phyloP scores from a whole-genome alignment of 2,797 vertebrate species.

The Rhinella marina region DNA sequence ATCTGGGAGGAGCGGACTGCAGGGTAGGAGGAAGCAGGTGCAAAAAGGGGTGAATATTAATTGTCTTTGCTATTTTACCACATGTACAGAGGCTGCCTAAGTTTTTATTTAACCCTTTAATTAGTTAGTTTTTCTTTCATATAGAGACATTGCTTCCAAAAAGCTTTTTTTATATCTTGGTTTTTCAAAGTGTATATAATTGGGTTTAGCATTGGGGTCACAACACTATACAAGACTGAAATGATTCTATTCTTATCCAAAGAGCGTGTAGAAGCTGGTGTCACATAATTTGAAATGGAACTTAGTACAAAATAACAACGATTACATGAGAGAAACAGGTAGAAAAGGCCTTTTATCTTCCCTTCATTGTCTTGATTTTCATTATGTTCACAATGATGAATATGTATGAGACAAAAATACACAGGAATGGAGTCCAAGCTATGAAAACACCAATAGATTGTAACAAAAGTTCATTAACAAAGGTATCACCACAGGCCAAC shows the following conservation, averaged over 20 bases:
- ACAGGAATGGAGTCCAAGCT: slow-evolving; percentile 66
- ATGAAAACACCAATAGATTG: slow-evolving; percentile 63
- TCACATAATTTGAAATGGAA: slow-evolving; percentile 64
- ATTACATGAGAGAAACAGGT: slow-evolving; percentile 61
- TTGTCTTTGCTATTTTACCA: too few species aligned
- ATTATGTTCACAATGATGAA: slow-evolving; percentile 64
- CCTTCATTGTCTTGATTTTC: slow-evolving; percentile 54
- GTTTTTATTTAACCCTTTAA: not conserved
- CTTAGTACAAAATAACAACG: slow-evolving; percentile 67
- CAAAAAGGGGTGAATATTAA: too few species aligned
- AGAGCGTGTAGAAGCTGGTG: slow-evolving; percentile 65
- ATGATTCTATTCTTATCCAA: slow-evolving; percentile 65
- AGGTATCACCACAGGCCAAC: slow-evolving; percentile 66
- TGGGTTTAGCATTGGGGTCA: slow-evolving; percentile 53
- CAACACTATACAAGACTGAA: slow-evolving; percentile 65
- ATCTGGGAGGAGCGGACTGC: too few species aligned
- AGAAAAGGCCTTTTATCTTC: slow-evolving; percentile 56
- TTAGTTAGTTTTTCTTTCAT: not conserved
- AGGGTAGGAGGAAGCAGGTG: too few species aligned
- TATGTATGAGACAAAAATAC: slow-evolving; percentile 65
- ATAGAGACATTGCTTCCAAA: not conserved
- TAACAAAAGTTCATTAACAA: slow-evolving; percentile 63
- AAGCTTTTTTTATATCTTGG: slow-evolving; percentile 39
- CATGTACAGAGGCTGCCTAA: too few species aligned
- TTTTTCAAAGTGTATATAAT: slow-evolving; percentile 52